phyloP scores from a whole-genome alignment of 2,888 invertebrate genomes.

The Neocrepidodera transversa region DNA sequence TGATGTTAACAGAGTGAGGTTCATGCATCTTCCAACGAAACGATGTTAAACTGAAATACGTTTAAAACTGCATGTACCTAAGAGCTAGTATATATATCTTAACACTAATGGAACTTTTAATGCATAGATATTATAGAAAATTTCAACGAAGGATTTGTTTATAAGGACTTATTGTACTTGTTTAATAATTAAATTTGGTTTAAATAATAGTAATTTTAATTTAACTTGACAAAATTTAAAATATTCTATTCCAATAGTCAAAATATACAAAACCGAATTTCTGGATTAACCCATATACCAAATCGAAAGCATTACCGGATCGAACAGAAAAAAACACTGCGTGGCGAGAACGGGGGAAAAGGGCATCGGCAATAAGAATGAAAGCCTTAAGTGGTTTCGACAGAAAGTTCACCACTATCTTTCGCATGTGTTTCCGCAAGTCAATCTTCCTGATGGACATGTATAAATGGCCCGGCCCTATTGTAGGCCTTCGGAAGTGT shows the following conservation, averaged over 20 bases:
- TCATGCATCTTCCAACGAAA: neutral
- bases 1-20: constrained; percentile 1
- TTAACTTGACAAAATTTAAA: too few species aligned
- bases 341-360: too few species aligned
- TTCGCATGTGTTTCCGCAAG: constrained; percentile 18
- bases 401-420: constrained; percentile 23
- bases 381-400: constrained; percentile 19
- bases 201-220: too few species aligned
- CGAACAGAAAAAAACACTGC: neutral
- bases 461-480: constrained; percentile 16
- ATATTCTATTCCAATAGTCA: too few species aligned
- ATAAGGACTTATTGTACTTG: too few species aligned
- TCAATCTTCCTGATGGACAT: constrained; percentile 24
- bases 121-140: too few species aligned
- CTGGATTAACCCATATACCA: too few species aligned
- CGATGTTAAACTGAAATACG: neutral
- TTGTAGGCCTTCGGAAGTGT: constrained; percentile 19
- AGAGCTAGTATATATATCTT: too few species aligned
- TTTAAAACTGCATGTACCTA: neutral
- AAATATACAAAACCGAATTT: too few species aligned
- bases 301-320: constrained; percentile 4
- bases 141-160: too few species aligned
- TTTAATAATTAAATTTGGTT: too few species aligned
- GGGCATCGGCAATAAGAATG: constrained; percentile 8
- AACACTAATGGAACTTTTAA: too few species aligned